Base-by-base conservation (phyloP, 2,797 vertebrate species). In the Characodon lateralis region DNA sequence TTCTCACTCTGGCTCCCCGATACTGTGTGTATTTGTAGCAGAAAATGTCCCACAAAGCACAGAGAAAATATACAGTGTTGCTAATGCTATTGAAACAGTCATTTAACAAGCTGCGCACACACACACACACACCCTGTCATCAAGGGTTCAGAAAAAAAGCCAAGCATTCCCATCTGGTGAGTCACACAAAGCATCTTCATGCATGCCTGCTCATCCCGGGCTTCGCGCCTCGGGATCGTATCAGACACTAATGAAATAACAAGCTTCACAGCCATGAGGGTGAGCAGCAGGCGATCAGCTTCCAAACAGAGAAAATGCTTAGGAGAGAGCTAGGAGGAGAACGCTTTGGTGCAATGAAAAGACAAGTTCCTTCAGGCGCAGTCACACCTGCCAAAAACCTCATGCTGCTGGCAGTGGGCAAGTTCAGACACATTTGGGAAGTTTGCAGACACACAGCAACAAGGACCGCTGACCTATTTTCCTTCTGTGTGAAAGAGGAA, bases 141-240 rank as follows among this genome's bases (percentile, higher is more conserved):
- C 78, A 89, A 88, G 87, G 83, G 85, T 31, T 61, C 83, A 74
- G 87, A 88, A 85, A 90, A 78, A 79, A 81, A 91, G 91, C 85
- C 83, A 87, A 85, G 83, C 89, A 89, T 91, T 92, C 90, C 89
- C 89, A 74, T 88, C 81, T 86, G 83, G 80, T 91, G 88, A 92
- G 90, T 91, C 92, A 89, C 83, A 16, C 84, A 73, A 46, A 82
- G 87, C 77, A 82, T 76, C 83, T 76, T 79, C 91, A 91, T 83
- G 84, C 89, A 87, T 43, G 39, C 80, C 55, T 24, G 69, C 81
- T 78, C 87, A 84, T 85, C 83, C 83, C 89, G 82, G 91, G 83
- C 72, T 65, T 78, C 35, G 73, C 50, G 55, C 72, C 73, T 84
- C 73, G 78, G 87, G 78, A 86, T 83, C 7, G 3, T 55, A 78